These are phyloP conservation scores for Acanthurus leucopareius DNA, from an alignment of 2,797 vertebrate species.

Conservation along the genomic window DNA sequence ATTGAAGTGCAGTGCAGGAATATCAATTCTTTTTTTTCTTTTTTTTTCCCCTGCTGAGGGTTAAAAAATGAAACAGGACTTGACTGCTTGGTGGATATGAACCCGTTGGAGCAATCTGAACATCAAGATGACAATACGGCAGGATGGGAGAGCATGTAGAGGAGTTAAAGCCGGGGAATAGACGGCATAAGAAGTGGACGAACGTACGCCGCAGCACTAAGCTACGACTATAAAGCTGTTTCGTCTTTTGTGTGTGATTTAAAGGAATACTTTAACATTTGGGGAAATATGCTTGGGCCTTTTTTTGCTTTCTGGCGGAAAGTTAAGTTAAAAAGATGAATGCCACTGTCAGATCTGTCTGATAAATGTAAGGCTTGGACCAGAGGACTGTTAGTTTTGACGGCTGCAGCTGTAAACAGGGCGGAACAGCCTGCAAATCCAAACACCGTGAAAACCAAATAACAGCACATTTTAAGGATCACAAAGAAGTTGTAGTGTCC, in stretches of 20 bases:
- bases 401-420: not conserved
- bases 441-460: too few species aligned
- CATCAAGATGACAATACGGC: constrained; percentile 62
- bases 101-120: constrained; percentile 65
- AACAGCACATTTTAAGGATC: too few species aligned
- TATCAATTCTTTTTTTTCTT: constrained; percentile 69
- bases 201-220: not conserved
- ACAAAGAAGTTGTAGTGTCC: too few species aligned
- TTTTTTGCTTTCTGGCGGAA: not conserved
- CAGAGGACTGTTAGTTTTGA: not conserved
- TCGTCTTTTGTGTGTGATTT: constrained; percentile 4
- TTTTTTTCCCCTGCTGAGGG: constrained; percentile 43
- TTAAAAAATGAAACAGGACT: constrained; percentile 70
- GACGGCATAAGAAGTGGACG: constrained; percentile 14
- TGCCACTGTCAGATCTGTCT: not conserved
- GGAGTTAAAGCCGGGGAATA: constrained; percentile 28
- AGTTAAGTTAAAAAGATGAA: constrained; percentile 6
- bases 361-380: not conserved
- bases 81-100: constrained; percentile 66
- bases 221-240: not conserved
- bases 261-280: constrained; percentile 24
- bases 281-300: not conserved
- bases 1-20: constrained; percentile 80
- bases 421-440: not conserved
- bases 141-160: constrained; percentile 35